A percentile compares a stretch with the other conserved stretches of the same genome.
Conservation (phyloP, 2,113 vertebrate genomes). For the Calyptommatus sinebrachiatus region DNA sequence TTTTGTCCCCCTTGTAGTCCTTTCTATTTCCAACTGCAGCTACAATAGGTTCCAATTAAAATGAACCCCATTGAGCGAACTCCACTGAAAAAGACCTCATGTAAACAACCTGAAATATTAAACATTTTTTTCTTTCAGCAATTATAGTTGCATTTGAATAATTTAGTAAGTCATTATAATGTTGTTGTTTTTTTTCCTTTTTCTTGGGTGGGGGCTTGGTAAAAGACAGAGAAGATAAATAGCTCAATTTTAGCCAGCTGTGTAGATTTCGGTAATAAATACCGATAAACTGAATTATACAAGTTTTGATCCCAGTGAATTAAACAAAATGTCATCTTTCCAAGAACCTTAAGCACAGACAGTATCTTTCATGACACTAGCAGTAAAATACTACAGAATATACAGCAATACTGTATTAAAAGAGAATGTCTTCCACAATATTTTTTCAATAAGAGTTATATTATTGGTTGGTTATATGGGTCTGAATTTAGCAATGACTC, state of each 20-base stretch:
- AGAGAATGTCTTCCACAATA: background rate
- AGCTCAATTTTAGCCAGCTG: slow-evolving; percentile 7
- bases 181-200: too few species aligned
- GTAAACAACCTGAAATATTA: slow-evolving; percentile 28
- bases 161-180: slow-evolving; percentile 19
- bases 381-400: background rate
- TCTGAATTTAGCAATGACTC: background rate
- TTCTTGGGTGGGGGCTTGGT: background rate
- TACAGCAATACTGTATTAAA: background rate
- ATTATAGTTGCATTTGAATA: slow-evolving; percentile 32
- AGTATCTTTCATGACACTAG: background rate
- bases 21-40: slow-evolving; percentile 1
- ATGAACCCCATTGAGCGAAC: slow-evolving; percentile 10
- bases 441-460: background rate
- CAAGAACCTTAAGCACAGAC: background rate
- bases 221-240: background rate
- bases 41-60: slow-evolving; percentile 37
- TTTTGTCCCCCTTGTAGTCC: background rate
- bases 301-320: background rate
- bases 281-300: slow-evolving; percentile 9
- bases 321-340: slow-evolving; percentile 15
- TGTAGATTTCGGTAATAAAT: slow-evolving; percentile 10
- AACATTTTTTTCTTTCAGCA: slow-evolving; percentile 47
- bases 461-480: background rate
- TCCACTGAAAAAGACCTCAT: slow-evolving; percentile 23